Evolutionary conservation across 2,888 invertebrate species (phyloP), one percentile per base, ranked within the genome.

Genomic region (Chrysolina americana): DNA sequence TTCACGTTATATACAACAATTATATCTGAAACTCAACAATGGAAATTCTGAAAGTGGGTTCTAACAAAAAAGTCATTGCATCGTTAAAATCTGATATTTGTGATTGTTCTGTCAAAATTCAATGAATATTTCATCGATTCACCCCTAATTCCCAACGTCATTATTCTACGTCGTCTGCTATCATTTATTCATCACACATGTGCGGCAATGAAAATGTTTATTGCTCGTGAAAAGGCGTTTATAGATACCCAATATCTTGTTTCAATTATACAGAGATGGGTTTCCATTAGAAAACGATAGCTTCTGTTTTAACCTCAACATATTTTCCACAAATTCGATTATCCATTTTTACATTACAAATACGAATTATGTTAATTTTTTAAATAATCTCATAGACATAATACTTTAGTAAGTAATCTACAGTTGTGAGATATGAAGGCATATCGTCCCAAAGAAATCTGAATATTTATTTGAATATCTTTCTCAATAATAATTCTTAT

Each of bases 221-320:
- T 74, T 23, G 77, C 65, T 78, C 77, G 68, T 79, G 75, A 79
- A 79, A 75, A 75, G 62, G 65, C 73, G 77, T 79, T 79, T 76
- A 79, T 79, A 68, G 79, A 76, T 69, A 75, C 77, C 75, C 71
- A 70, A 77, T 73, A 76, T 73, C 72, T 77, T 71, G 75, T 75
- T 76, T 74, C 79, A 75, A 75, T 79, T 77, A 76, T 69, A 73
- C 65, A 77, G 69, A 71, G 72, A 75, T 76, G 71, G 70, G 75
- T 72, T 78, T 63, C 44, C 53, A 53, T 2, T 21, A 21, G 53
- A 13, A 53, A 53, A 53, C 53, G 53, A 21, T 53, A 53, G 11
- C 5, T 53, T 53, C 3, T 53, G 13, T 53, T 53, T 53, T 36
- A 4, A 9, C 19, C 19, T 21, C 36, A 10, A 28, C 23, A 53